Percentiles rank a stretch among this genome's conserved stretches.
These are phyloP conservation scores for Ciconia maguari DNA, from an alignment of 2,113 vertebrate species.

Conservation along the genomic window DNA sequence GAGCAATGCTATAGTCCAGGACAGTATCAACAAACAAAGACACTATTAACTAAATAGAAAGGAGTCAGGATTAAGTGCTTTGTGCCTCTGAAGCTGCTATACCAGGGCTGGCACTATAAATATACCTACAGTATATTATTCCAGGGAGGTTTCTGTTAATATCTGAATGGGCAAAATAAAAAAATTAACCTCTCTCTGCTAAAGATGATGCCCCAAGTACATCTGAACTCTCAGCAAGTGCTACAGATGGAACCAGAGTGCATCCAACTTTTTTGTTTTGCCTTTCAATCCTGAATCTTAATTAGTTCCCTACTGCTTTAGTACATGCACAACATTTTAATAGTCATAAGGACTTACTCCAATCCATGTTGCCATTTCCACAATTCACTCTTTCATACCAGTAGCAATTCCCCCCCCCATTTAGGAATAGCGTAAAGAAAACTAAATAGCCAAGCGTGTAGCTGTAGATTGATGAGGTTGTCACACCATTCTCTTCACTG, in stretches of 20 bases:
- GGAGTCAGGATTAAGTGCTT: conserved; percentile 29
- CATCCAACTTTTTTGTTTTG: conserved; percentile 72
- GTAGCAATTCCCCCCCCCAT: background rate
- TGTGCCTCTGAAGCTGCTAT: conserved; percentile 33
- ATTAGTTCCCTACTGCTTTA: conserved; percentile 78
- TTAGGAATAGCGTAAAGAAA: conserved; percentile 56
- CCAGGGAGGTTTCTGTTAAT: conserved; percentile 18
- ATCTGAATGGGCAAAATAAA: conserved; percentile 1
- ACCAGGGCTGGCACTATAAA: background rate
- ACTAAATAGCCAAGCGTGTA: conserved; percentile 66
- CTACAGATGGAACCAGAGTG: conserved; percentile 71
- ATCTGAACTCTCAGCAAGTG: conserved; percentile 49
- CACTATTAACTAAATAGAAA: conserved; percentile 23
- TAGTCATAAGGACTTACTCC: conserved; percentile 64
- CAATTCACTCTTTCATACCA: conserved; percentile 66
- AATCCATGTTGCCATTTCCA: conserved; percentile 48
- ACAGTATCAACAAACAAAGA: conserved; percentile 19
- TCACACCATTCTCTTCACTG: conserved; percentile 63
- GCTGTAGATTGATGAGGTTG: conserved; percentile 78
- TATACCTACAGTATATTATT: conserved; percentile 1
- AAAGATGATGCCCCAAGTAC: conserved; percentile 41
- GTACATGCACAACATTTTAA: conserved; percentile 79
- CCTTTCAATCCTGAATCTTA: conserved; percentile 74
- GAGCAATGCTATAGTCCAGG: background rate
- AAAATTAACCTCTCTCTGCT: background rate